Conservation (phyloP, 37 sponge, comb jelly and placozoan species). For the Halichondria panicea region DNA sequence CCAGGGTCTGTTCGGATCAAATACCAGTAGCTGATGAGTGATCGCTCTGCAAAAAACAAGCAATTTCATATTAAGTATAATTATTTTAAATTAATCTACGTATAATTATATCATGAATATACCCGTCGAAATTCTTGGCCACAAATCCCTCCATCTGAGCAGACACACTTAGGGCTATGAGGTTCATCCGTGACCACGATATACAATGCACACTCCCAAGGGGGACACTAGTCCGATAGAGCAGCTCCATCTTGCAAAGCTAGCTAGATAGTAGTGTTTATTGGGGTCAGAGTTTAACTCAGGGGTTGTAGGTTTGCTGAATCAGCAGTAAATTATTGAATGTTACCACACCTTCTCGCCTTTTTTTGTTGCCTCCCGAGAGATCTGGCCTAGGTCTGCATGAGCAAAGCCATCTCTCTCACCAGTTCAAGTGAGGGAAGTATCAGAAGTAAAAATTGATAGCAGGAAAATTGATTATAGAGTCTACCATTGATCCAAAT, state of each 20-base stretch:
- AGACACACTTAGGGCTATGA: constrained; percentile 59
- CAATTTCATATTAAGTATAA: background rate
- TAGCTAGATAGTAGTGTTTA: background rate
- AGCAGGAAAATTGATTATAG: too few species aligned
- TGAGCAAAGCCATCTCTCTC: too few species aligned
- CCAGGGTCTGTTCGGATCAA: constrained; percentile 75
- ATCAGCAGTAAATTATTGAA: too few species aligned
- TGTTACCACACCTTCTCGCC: too few species aligned
- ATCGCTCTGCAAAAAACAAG: constrained; percentile 10
- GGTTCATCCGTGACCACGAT: constrained; percentile 59
- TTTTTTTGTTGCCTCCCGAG: too few species aligned
- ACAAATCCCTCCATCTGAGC: constrained; percentile 15
- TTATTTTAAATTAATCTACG: background rate
- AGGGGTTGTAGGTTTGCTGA: background rate
- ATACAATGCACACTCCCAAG: constrained; percentile 41
- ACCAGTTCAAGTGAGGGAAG: too few species aligned
- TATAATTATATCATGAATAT: background rate
- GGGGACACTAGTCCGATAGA: constrained; percentile 34
- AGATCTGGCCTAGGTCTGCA: too few species aligned
- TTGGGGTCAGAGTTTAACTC: background rate
- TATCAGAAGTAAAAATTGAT: too few species aligned
- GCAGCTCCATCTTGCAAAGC: constrained; percentile 39
- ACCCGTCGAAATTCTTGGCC: constrained; percentile 40
- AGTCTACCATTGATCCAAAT: background rate
- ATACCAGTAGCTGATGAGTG: constrained; percentile 38